Conservation (phyloP, 2,797 vertebrate species). For the Mareca penelope region DNA sequence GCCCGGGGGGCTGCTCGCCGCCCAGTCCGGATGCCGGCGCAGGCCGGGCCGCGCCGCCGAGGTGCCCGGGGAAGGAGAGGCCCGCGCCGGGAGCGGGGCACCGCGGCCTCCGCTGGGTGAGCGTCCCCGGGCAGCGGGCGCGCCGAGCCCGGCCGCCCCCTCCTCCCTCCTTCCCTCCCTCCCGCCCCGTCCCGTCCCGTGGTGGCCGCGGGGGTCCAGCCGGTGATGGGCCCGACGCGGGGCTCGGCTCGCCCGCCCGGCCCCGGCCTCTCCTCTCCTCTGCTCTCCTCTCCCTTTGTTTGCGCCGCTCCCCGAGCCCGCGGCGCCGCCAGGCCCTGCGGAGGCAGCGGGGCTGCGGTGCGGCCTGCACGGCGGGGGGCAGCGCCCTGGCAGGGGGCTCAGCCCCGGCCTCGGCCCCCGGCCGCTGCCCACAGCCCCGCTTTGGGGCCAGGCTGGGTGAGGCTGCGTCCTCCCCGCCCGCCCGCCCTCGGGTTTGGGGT, state of each 20-base stretch:
- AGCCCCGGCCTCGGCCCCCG: background rate
- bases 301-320: background rate
- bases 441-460: background rate
- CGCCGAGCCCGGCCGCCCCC: background rate
- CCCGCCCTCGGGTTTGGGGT: background rate
- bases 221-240: background rate
- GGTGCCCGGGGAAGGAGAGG: background rate
- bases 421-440: background rate
- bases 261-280: background rate
- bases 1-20: background rate
- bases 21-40: background rate
- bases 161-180: background rate
- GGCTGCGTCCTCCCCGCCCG: background rate
- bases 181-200: background rate
- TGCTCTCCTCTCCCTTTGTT: conserved; percentile 33
- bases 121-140: conserved; percentile 12
- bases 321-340: conserved; percentile 53
- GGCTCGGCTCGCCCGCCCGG: background rate
- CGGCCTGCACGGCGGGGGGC: conserved; percentile 31
- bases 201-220: background rate
- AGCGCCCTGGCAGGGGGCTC: conserved; percentile 4
- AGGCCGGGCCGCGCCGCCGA: background rate
- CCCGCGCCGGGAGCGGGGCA: conserved; percentile 9
- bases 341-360: conserved; percentile 43
- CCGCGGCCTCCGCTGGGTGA: conserved; percentile 35